A percentile compares a stretch with the other conserved stretches of the same genome.
Evolutionary conservation across 2,113 vertebrate genomes (phyloP).

Genomic region (Gopherus evgoodei): DNA sequence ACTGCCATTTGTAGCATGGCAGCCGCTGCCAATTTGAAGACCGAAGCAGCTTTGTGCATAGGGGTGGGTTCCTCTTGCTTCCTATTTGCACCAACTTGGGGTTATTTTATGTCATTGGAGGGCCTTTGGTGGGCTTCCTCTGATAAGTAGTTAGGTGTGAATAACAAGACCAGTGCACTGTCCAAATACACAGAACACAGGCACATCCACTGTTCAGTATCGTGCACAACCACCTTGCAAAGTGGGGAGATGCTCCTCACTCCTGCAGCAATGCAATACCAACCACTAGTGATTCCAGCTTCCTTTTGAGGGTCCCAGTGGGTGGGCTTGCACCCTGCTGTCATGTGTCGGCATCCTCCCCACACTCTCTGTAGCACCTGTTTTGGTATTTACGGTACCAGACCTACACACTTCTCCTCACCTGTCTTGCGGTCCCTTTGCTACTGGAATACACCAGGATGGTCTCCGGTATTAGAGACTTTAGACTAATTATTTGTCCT

Average conservation of each 20-base stretch:
- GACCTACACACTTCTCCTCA: neutral
- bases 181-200: neutral
- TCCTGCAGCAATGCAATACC: neutral
- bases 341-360: neutral
- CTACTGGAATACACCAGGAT: neutral
- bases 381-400: neutral
- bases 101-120: neutral
- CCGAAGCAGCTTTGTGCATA: neutral
- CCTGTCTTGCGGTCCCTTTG: neutral
- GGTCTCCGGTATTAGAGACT: neutral
- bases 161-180: slow-evolving; percentile 40
- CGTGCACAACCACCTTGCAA: neutral
- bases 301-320: neutral
- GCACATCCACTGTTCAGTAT: neutral
- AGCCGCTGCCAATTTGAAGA: neutral
- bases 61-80: neutral
- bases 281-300: neutral
- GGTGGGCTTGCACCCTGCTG: neutral
- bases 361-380: neutral
- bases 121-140: neutral
- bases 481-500: neutral
- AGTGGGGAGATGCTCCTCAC: neutral
- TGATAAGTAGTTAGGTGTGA: slow-evolving; percentile 28
- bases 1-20: rapidly evolving
- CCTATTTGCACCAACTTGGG: neutral